Evolutionary conservation across 1,140 invertebrate species (phyloP).

Genomic region (Micrasema longulum): DNA sequence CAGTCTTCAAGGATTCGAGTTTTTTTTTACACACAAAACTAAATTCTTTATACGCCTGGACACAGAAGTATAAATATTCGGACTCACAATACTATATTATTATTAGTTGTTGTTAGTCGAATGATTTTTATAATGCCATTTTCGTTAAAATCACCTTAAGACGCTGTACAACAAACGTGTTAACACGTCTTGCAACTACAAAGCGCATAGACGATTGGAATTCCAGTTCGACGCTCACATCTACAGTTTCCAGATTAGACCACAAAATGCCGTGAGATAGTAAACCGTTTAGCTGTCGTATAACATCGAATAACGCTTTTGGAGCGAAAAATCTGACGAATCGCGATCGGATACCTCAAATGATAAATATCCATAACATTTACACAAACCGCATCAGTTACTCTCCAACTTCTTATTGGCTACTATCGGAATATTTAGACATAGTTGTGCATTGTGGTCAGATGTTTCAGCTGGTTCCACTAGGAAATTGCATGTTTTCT

Average conservation of each 20-base stretch:
- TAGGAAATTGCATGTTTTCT: constrained; percentile 20
- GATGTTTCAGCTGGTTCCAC: constrained; percentile 4
- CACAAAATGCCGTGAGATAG: neutral
- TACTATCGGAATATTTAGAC: neutral
- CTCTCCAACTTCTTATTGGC: neutral
- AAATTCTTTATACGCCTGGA: no score
- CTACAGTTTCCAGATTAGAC: neutral
- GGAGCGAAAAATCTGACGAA: constrained; percentile 7
- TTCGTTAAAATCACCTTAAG: neutral
- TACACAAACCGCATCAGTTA: constrained; percentile 9
- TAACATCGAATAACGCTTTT: neutral
- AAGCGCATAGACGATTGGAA: no score
- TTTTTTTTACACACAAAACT: no score
- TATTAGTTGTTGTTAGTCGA: neutral
- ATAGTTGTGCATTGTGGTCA: constrained; percentile 1
- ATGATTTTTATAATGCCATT: no score
- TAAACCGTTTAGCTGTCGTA: neutral
- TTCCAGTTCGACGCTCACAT: no score
- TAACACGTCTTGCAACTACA: neutral
- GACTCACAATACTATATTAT: neutral
- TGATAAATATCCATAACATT: constrained; percentile 6
- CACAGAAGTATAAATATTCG: no score
- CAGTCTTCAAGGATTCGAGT: no score
- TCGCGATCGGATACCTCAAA: constrained; percentile 24
- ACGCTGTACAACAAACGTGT: neutral